These are phyloP conservation scores for Psilopogon haemacephalus DNA, from an alignment of 2,113 vertebrate species.

Conservation along the genomic window DNA sequence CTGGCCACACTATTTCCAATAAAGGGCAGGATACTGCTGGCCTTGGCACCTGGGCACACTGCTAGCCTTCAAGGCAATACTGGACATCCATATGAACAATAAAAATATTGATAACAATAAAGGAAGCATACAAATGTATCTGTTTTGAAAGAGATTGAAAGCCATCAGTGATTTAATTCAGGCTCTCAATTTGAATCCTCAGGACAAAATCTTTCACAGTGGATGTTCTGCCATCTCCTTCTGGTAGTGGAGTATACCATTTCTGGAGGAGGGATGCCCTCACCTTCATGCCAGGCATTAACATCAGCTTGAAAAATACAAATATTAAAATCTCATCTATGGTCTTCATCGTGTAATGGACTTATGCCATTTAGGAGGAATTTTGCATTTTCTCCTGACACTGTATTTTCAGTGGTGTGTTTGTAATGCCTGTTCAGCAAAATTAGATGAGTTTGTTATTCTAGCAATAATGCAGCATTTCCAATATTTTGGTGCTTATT, in stretches of 20 bases:
- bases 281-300: not conserved
- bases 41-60: no score
- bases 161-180: not conserved
- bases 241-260: no score
- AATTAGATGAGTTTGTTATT: conserved; percentile 8
- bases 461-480: not conserved
- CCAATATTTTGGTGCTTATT: not conserved
- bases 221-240: not conserved
- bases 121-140: not conserved
- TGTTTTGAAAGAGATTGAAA: not conserved
- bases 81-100: not conserved
- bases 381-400: not conserved
- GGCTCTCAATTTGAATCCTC: not conserved
- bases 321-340: not conserved
- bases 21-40: no score
- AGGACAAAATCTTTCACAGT: not conserved
- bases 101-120: not conserved
- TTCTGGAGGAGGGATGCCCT: not conserved
- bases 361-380: not conserved
- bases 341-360: not conserved
- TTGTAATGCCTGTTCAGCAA: not conserved
- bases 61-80: not conserved
- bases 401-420: not conserved
- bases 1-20: no score
- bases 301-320: not conserved